Base-by-base conservation (phyloP, 1,140 invertebrate genomes). In the Drosophila rufa region DNA sequence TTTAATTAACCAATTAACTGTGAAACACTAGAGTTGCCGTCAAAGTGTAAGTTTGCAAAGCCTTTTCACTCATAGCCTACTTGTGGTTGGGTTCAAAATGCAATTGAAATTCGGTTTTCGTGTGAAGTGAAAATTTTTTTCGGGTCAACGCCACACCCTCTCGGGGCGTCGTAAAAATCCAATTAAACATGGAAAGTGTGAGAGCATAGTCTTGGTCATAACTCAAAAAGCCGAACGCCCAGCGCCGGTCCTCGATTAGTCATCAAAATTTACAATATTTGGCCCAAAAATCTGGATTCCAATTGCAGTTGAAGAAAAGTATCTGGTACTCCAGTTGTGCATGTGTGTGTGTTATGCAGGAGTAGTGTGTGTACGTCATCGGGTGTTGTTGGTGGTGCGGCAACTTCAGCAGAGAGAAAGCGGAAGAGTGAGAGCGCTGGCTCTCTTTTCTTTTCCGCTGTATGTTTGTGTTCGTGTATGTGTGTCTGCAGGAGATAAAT, bases 101-200 rank as follows among this genome's bases (percentile, higher is more conserved):
- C 27, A 71, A 27, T 67, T 75, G 17, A 70, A 87, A 82, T 66
- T 77, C 60, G 58, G 71, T 64, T 67, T 77, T 47, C 64, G 25
- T 66, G 70, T 57, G 27, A 64, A 77, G 75, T 82, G 86, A 80
- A 82, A 91, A 80, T 90, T 89, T 84, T 84, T 87, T 90, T 86
- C 80, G 90, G 90, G 84, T 92, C 90, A 92, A 58, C 87, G 86
- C 90, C 90, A 92, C 90, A 92, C 90, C 90, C 90, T 90, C 64
- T 48, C 59, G 47, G 66, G 46, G 47, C 71, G 33, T 68, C 43
- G 47, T 53, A n/a, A 58, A 79, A 82, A 90, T 85, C 75, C 64
- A 91, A 90, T 90, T 90, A 85, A 76, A 65, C 38, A 33, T 43
- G 59, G 3, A 73, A 67, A 56, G 27, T 27, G 68, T 53, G 69